A percentile compares a stretch with the other conserved stretches of the same genome.
phyloP scores from a whole-genome alignment of 2,113 vertebrate species.

The Scopus umbretta region DNA sequence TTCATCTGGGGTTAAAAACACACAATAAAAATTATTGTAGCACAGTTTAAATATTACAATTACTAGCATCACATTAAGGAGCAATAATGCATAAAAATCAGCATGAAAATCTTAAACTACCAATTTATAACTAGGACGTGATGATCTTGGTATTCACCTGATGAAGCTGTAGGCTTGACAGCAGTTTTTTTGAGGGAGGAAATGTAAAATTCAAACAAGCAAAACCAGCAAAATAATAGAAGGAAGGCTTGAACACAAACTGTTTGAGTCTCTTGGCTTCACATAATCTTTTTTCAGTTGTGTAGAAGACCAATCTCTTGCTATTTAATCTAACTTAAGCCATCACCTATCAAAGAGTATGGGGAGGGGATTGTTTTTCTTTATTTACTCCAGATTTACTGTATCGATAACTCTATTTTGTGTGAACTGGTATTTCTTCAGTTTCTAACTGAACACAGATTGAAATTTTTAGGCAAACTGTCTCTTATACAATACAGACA shows the following conservation, averaged over 20 bases:
- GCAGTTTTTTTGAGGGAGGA: not conserved
- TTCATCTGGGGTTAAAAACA: not conserved
- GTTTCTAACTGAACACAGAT: not conserved
- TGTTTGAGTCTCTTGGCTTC: not conserved
- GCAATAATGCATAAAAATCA: not conserved
- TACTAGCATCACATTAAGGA: not conserved
- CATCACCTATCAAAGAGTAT: not conserved
- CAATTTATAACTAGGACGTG: not conserved
- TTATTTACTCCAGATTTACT: not conserved
- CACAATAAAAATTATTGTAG: not conserved
- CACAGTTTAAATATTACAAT: not conserved
- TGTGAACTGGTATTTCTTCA: not conserved
- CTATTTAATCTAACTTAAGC: not conserved
- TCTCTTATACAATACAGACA: not conserved
- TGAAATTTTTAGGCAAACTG: not conserved
- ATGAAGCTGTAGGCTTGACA: not conserved
- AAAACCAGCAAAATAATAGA: not conserved
- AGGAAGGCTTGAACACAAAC: not conserved
- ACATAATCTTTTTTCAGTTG: not conserved
- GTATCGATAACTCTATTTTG: not conserved
- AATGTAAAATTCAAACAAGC: not conserved
- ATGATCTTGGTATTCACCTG: not conserved
- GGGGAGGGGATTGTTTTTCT: fast-evolving
- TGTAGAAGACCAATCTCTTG: not conserved
- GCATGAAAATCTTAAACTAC: not conserved